These are phyloP conservation scores for Troides aeacus DNA, from an alignment of 2,888 invertebrate genomes.

Conservation along the genomic window DNA sequence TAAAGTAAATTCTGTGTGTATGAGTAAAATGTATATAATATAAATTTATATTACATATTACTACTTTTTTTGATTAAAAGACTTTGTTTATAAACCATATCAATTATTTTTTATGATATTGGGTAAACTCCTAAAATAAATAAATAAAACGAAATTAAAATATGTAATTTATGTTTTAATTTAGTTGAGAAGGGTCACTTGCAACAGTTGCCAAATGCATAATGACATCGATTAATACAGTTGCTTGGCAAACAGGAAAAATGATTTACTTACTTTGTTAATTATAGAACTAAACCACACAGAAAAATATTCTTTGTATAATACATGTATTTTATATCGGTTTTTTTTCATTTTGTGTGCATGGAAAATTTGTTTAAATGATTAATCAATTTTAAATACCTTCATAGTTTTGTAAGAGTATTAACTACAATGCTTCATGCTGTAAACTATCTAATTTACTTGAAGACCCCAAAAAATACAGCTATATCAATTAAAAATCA, in stretches of 20 bases:
- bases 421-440: too few relatives aligned
- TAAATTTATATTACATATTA: too few relatives aligned
- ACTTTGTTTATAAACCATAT: too few relatives aligned
- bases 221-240: conserved; percentile 29
- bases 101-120: too few relatives aligned
- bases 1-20: too few relatives aligned
- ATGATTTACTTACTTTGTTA: conserved; percentile 15
- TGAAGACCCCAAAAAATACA: too few relatives aligned
- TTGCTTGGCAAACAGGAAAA: conserved; percentile 17
- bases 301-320: neutral
- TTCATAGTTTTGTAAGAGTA: neutral
- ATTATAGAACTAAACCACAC: neutral
- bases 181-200: conserved; percentile 18
- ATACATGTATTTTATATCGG: neutral
- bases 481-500: too few relatives aligned
- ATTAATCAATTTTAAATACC: neutral
- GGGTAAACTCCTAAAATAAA: neutral
- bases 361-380: neutral
- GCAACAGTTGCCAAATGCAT: conserved; percentile 27
- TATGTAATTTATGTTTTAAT: conserved; percentile 16
- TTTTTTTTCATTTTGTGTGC: neutral
- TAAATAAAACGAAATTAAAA: conserved; percentile 2
- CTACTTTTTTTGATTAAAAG: too few relatives aligned
- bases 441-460: too few relatives aligned
- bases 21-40: too few relatives aligned